These are phyloP conservation scores for Climacteris rufus DNA, from an alignment of 2,113 vertebrate species.

Conservation along the genomic window DNA sequence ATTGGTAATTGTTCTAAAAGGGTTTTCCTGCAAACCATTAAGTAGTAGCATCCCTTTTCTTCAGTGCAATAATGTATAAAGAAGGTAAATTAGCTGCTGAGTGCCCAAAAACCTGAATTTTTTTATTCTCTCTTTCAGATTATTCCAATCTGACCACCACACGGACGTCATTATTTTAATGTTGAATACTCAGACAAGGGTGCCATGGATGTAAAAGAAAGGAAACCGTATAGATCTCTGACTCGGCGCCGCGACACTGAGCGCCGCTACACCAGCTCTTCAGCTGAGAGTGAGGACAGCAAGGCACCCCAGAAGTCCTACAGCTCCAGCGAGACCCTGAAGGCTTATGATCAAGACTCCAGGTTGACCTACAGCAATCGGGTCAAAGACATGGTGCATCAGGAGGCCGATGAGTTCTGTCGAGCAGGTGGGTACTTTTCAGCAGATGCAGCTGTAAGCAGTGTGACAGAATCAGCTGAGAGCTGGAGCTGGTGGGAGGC, in stretches of 20 bases:
- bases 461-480: neutral
- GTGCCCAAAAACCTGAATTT: neutral
- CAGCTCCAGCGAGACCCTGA: slow-evolving; percentile 98
- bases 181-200: slow-evolving; percentile 73
- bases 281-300: slow-evolving; percentile 90
- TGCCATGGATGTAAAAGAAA: slow-evolving; percentile 97
- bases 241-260: slow-evolving; percentile 89
- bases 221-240: slow-evolving; percentile 94
- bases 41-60: neutral
- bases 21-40: neutral
- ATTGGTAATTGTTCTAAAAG: neutral
- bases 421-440: slow-evolving; percentile 78
- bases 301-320: slow-evolving; percentile 92
- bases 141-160: slow-evolving; percentile 65
- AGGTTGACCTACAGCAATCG: slow-evolving; percentile 83
- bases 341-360: slow-evolving; percentile 95
- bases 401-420: slow-evolving; percentile 91
- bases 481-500: neutral
- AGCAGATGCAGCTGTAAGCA: neutral
- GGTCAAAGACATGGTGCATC: slow-evolving; percentile 92
- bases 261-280: slow-evolving; percentile 93
- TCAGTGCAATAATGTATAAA: neutral
- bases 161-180: slow-evolving; percentile 72
- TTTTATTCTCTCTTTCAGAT: slow-evolving; percentile 64
- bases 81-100: neutral